Evolutionary conservation across 1,140 invertebrate species (phyloP).

Genomic region (Acromyrmex echinatior): DNA sequence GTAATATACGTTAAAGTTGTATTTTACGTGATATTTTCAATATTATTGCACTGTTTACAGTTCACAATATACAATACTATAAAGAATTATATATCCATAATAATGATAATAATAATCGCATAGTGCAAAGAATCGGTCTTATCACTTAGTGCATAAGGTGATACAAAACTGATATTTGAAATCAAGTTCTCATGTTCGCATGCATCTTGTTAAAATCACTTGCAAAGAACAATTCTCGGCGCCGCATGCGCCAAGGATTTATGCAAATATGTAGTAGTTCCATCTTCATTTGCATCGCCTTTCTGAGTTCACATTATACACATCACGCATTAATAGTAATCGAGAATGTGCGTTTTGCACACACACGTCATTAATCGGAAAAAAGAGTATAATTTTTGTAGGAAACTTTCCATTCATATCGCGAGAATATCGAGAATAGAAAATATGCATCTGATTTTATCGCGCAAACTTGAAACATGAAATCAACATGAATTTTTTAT

Average conservation of each 20-base stretch:
- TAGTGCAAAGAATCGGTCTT: conserved; percentile 1
- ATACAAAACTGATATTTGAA: conserved; percentile 8
- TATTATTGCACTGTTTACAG: too few species aligned
- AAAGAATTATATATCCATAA: too few species aligned
- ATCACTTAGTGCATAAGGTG: background rate
- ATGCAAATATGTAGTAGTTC: conserved; percentile 43
- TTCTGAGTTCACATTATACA: conserved; percentile 17
- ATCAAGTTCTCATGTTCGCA: background rate
- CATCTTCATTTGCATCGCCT: conserved; percentile 44
- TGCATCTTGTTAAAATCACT: conserved; percentile 31
- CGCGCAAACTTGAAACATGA: background rate
- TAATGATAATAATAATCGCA: too few species aligned
- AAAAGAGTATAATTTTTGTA: background rate
- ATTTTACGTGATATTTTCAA: background rate
- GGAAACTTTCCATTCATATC: conserved; percentile 24
- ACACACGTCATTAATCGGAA: background rate
- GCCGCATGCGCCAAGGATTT: conserved; percentile 38
- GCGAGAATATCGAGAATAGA: background rate
- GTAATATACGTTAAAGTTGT: background rate
- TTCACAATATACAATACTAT: too few species aligned
- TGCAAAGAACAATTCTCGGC: background rate
- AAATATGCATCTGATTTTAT: background rate
- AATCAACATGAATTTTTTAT: conserved; percentile 8
- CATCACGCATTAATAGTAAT: conserved; percentile 30
- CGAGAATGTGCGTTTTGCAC: background rate